Evolutionary conservation across 2,888 invertebrate species (phyloP).

Genomic region (Parnassius mnemosyne): DNA sequence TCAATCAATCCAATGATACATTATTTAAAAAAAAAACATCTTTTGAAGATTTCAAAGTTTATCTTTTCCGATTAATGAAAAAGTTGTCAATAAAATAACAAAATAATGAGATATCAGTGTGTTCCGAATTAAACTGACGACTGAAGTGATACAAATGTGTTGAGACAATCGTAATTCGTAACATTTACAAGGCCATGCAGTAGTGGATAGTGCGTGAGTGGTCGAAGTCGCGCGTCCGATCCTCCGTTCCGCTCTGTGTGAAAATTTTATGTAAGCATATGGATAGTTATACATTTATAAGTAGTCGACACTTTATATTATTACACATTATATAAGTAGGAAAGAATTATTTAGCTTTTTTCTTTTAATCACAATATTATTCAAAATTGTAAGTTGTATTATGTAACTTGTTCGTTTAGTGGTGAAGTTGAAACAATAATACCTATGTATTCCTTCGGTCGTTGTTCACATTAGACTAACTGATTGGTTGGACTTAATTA

Average conservation of each 20-base stretch:
- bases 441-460: conserved; percentile 61
- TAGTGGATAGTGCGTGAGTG: background rate
- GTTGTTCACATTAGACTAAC: conserved; percentile 65
- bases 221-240: conserved; percentile 28
- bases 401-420: conserved; percentile 74
- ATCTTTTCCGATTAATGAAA: too few relatives aligned
- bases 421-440: conserved; percentile 62
- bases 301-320: conserved; percentile 81
- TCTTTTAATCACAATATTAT: conserved; percentile 79
- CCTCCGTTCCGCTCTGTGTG: conserved; percentile 68
- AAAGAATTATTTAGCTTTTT: conserved; percentile 79
- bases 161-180: background rate
- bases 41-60: too few relatives aligned
- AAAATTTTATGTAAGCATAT: conserved; percentile 75
- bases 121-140: background rate
- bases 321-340: conserved; percentile 79
- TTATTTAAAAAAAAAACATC: too few relatives aligned
- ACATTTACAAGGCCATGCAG: conserved; percentile 3
- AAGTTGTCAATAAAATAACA: background rate
- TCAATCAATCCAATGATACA: too few relatives aligned
- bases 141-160: background rate
- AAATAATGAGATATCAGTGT: background rate
- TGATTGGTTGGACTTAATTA: conserved; percentile 75
- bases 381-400: conserved; percentile 80
- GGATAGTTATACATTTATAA: conserved; percentile 77